Conservation (phyloP, 2,113 vertebrate genomes). For the Hippopotamus amphibius region DNA sequence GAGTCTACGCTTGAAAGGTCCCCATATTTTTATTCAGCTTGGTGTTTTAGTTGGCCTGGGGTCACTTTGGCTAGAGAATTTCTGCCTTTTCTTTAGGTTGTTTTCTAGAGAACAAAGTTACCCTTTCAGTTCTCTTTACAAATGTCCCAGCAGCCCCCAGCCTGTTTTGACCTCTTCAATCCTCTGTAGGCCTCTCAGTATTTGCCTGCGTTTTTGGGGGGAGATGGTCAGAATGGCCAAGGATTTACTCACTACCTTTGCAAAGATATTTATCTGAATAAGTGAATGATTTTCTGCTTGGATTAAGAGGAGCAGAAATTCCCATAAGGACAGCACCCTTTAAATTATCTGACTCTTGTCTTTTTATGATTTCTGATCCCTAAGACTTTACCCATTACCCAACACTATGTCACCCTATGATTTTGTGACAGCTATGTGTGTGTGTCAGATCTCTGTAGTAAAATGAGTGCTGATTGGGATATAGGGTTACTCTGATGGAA, state of each 20-base stretch:
- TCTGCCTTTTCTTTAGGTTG: slow-evolving; percentile 60
- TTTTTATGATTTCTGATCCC: slow-evolving; percentile 42
- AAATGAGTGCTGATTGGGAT: neutral
- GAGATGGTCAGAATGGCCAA: neutral
- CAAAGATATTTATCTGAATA: neutral
- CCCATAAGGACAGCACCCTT: neutral
- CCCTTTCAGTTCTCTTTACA: slow-evolving; percentile 31
- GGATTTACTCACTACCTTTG: neutral
- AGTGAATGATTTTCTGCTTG: neutral
- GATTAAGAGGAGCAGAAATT: neutral
- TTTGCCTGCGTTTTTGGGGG: neutral
- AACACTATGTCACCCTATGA: neutral
- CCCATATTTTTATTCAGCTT: slow-evolving; percentile 56
- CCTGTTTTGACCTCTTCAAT: neutral
- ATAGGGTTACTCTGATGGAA: neutral
- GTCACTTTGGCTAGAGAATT: slow-evolving; percentile 45
- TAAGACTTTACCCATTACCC: neutral
- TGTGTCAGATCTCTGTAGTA: neutral
- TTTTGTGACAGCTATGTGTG: neutral
- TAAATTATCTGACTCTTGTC: neutral
- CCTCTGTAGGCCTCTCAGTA: neutral
- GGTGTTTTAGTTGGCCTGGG: slow-evolving; percentile 63
- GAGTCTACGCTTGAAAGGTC: slow-evolving; percentile 29
- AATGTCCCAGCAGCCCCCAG: neutral
- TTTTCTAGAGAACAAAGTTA: slow-evolving; percentile 59